Conservation (phyloP, 2,888 invertebrate species). For the Galeopsomyia nigrocyanea region DNA sequence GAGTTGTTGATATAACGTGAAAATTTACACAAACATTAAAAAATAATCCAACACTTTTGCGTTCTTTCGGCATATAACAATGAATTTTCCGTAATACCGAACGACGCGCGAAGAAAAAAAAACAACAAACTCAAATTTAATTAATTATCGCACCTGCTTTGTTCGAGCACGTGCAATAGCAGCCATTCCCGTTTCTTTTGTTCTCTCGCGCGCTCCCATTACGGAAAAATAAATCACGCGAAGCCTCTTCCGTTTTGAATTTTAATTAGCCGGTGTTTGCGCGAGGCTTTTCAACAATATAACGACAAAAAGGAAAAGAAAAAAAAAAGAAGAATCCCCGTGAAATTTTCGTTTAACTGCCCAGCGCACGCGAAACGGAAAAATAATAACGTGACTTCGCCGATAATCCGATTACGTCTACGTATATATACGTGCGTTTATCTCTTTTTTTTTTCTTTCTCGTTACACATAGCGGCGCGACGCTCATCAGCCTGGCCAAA, state of each 20-base stretch:
- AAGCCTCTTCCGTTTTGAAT: slow-evolving; percentile 27
- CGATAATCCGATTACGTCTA: slow-evolving; percentile 24
- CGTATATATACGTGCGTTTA: background rate
- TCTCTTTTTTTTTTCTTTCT: background rate
- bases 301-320: background rate
- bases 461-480: too few relatives aligned
- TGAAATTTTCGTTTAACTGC: too few relatives aligned
- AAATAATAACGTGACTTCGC: slow-evolving; percentile 22
- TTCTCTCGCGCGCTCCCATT: slow-evolving; percentile 2
- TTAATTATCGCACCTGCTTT: slow-evolving; percentile 20
- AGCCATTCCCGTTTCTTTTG: background rate
- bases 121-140: too few relatives aligned
- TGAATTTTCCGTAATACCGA: too few relatives aligned
- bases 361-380: background rate
- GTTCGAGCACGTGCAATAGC: background rate
- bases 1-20: too few relatives aligned
- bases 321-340: too few relatives aligned
- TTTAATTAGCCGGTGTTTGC: slow-evolving; percentile 32
- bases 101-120: too few relatives aligned
- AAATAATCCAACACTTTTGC: too few relatives aligned
- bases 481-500: background rate
- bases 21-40: too few relatives aligned
- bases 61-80: too few relatives aligned
- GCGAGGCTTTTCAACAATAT: slow-evolving; percentile 3
- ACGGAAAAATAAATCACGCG: slow-evolving; percentile 28